Evolutionary conservation across 2,797 vertebrate species (phyloP), one percentile per base, ranked within the genome.

Genomic region (Denticeps clupeoides): DNA sequence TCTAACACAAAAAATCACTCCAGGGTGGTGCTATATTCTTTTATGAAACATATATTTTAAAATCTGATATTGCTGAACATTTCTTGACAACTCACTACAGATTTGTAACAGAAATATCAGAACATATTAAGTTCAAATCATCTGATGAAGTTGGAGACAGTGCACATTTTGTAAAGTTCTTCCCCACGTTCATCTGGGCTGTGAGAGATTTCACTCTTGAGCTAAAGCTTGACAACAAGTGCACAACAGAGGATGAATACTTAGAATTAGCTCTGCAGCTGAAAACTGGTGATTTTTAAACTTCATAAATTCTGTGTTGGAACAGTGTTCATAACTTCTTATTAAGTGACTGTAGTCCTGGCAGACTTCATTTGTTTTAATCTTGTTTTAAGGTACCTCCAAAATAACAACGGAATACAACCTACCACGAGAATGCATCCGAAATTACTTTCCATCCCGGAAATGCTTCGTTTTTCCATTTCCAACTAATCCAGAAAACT

Each of bases 381-480:
- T n/a, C n/a, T n/a, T n/a, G n/a, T n/a, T n/a, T n/a, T n/a, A 31
- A 73, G 70, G 68, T 24, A 0, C 5, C 2, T n/a, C 10, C 27
- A 61, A 27, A 11, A 69, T 47, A 38, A 13, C 2, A 11, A 41
- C 9, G 2, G 32, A 55, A 5, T 68, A 69, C 47, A 73, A 73
- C 46, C 47, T 74, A 44, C 65, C 73, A 4, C 74, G 73, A 13
- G 49, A 73, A 7, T 77, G 67, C 49, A 72, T 82, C 44, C 63
- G 65, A n/a, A 48, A 48, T 4, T 82, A 71, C 53, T 84, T 82
- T 52, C 71, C 74, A 5, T 57, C 56, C 11, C 52, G 66, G 15
- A 78, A 78, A 40, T 82, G 78, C 37, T 82, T 82, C 27, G 41
- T 63, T n/a, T 81, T 82, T 47, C 63, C 67, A 1, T 44, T 50